Base-by-base conservation (phyloP, 2,888 invertebrate genomes). In the Dichetophora obliterata region DNA sequence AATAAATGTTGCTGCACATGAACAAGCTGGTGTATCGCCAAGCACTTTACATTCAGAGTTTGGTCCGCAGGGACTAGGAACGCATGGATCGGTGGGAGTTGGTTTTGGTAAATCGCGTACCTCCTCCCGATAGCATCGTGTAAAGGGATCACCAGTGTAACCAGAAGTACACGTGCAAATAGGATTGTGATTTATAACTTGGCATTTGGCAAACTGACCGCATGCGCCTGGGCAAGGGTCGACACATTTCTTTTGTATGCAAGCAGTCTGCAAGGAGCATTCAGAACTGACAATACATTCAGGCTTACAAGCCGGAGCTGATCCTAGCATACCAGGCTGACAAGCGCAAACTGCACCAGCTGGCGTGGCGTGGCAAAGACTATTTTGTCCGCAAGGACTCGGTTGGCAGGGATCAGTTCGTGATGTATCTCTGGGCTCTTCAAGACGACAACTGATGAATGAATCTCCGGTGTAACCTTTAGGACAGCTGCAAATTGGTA, bases 111-210 rank as follows among this genome's bases (percentile, higher is more conserved):
- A 79, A 1, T 77, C 24, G 11, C 31, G 52, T 5, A 83, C 82
- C 43, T 83, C 84, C 50, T 86, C 85, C 74, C 84, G 82, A 83
- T 91, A 91, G 85, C 94, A 94, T 86, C 93, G 91, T 3, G 92
- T 91, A 80, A 93, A 93, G 71, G 94, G 94, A 91, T 95, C 94
- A 8, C 95, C 95, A 48, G 94, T 94, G 82, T 91, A 93, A 77
- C 92, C 91, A 57, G 91, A 89, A 79, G 92, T 91, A 86, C 95
- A 95, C 59, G 93, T 93, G 86, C 95, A 95, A 79, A 94, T 93
- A 5, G 95, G 95, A 86, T 94, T 94, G 86, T 96, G 96, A 83
- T 94, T 93, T 80, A 94, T 92, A n/a, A 95, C 94, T 88, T 93
- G 93, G 84, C 96, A 96, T 78, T 92, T 91, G 16, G 95, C 94